These are phyloP conservation scores for Glaucidium brasilianum DNA, from an alignment of 2,113 vertebrate species.

Conservation along the genomic window DNA sequence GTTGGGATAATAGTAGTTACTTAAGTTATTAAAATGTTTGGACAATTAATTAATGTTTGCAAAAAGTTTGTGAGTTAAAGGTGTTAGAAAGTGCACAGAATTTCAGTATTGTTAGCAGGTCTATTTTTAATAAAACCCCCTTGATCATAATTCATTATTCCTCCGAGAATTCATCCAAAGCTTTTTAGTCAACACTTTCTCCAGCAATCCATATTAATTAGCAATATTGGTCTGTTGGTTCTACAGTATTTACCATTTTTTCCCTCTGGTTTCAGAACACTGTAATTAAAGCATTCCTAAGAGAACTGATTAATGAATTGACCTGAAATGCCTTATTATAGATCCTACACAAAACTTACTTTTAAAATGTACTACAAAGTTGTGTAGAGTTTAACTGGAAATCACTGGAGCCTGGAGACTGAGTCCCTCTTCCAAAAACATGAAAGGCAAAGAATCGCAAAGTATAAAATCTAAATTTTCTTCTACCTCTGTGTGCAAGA, in stretches of 20 bases:
- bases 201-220: constrained; percentile 66
- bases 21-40: neutral
- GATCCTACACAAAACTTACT: constrained; percentile 21
- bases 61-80: neutral
- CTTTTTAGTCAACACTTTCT: constrained; percentile 60
- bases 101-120: constrained; percentile 42
- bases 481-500: neutral
- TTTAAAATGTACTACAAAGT: constrained; percentile 34
- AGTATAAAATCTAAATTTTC: neutral
- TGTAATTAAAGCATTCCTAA: constrained; percentile 65
- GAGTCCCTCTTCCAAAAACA: neutral
- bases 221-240: constrained; percentile 51
- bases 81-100: neutral
- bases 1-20: neutral
- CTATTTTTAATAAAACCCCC: constrained; percentile 54
- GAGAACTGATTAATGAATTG: constrained; percentile 67
- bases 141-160: constrained; percentile 63
- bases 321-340: constrained; percentile 58
- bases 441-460: neutral
- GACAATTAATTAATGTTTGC: neutral
- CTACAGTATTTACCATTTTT: constrained; percentile 49
- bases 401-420: neutral
- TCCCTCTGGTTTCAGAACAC: constrained; percentile 36
- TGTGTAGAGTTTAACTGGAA: constrained; percentile 25
- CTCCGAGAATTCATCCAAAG: constrained; percentile 52